phyloP scores from a whole-genome alignment of 2,888 invertebrate species.

The Caenorhabditis plicata region DNA sequence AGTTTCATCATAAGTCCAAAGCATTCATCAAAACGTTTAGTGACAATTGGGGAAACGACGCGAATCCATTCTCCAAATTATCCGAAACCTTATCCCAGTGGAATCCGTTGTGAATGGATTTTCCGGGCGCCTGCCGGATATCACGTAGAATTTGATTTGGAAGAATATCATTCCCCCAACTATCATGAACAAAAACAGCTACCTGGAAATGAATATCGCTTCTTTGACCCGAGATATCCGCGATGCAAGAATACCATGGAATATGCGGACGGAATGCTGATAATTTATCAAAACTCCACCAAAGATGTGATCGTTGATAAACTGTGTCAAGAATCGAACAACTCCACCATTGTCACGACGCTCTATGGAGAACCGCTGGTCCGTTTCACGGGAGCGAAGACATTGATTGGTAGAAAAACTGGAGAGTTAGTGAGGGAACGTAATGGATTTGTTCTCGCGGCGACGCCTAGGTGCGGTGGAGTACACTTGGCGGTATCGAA shows the following conservation, averaged over 20 bases:
- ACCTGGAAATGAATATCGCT: background rate
- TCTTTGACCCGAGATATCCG: background rate
- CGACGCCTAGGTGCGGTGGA: slow-evolving; percentile 52
- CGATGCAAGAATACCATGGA: slow-evolving; percentile 7
- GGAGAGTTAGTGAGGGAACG: slow-evolving; percentile 18
- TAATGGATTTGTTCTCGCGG: slow-evolving; percentile 52
- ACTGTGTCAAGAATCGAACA: slow-evolving; percentile 23
- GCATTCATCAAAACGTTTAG: slow-evolving; percentile 11
- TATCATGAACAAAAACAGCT: slow-evolving; percentile 12
- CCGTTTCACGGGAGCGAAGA: slow-evolving; percentile 48
- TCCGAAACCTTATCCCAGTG: slow-evolving; percentile 35
- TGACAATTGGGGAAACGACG: slow-evolving; percentile 9
- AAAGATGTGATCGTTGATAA: slow-evolving; percentile 3
- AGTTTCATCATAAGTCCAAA: slow-evolving; percentile 1
- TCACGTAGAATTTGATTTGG: slow-evolving; percentile 36
- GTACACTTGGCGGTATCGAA: slow-evolving; percentile 38
- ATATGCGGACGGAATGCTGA: slow-evolving; percentile 18
- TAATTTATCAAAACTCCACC: slow-evolving; percentile 11
- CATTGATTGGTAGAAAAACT: slow-evolving; percentile 19
- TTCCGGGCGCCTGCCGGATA: slow-evolving; percentile 52
- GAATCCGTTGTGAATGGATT: slow-evolving; percentile 49
- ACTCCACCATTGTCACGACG: slow-evolving; percentile 7
- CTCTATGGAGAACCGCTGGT: slow-evolving; percentile 34
- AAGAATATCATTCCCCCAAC: slow-evolving; percentile 39
- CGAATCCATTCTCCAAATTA: slow-evolving; percentile 33